Conservation (phyloP, 1,140 invertebrate genomes). For the Melanaphis sacchari region DNA sequence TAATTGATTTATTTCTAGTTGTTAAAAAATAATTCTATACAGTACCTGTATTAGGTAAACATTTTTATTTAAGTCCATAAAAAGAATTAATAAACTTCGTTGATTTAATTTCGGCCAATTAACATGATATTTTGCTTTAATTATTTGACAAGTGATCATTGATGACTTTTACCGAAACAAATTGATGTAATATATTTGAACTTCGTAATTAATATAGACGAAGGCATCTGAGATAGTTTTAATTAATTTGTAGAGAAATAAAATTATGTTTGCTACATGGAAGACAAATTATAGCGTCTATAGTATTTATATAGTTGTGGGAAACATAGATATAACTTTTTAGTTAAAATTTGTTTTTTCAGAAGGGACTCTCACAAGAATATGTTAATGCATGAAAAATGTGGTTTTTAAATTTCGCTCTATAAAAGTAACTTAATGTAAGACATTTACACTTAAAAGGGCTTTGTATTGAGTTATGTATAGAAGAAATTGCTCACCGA, state of each 20-base stretch:
- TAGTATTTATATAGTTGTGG: not conserved
- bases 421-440: too few species aligned
- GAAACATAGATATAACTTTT: not conserved
- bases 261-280: not conserved
- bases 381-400: too few species aligned
- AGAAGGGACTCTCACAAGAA: too few species aligned
- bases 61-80: not conserved
- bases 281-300: not conserved
- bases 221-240: not conserved
- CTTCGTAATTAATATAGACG: not conserved
- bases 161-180: not conserved
- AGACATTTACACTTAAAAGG: too few species aligned
- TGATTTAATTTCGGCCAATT: not conserved
- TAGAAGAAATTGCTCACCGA: too few species aligned
- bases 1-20: not conserved
- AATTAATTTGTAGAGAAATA: not conserved
- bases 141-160: not conserved
- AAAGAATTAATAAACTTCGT: not conserved
- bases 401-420: too few species aligned
- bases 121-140: not conserved
- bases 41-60: not conserved
- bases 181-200: not conserved
- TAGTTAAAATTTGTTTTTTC: too few species aligned
- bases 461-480: too few species aligned
- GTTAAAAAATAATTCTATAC: not conserved